A percentile compares a stretch with the other conserved stretches of the same genome.
Evolutionary conservation across 2,888 invertebrate species (phyloP).

Genomic region (Mythimna ferrago): DNA sequence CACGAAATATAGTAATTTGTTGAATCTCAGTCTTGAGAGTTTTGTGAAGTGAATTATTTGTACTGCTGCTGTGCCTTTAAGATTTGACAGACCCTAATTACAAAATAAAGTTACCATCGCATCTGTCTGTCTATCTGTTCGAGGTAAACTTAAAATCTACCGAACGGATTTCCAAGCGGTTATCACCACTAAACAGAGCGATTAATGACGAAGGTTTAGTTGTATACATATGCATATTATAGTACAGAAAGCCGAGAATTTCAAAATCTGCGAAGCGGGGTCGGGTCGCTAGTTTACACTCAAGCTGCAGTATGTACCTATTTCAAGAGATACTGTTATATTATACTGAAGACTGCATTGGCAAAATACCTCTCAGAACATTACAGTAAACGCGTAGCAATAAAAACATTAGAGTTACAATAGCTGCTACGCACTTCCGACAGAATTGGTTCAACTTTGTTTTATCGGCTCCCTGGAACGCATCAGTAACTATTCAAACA

Average conservation of each 20-base stretch:
- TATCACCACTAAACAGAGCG: no score
- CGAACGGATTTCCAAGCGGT: no score
- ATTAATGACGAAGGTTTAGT: no score
- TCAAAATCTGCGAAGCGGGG: no score
- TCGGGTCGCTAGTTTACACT: background rate
- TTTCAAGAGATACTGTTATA: slow-evolving; percentile 12
- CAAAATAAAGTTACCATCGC: no score
- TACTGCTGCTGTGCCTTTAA: slow-evolving; percentile 18
- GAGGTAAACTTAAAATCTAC: no score
- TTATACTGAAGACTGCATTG: slow-evolving; percentile 11
- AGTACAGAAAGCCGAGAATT: no score
- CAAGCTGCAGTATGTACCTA: background rate
- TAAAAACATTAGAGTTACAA: slow-evolving; percentile 22
- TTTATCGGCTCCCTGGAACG: slow-evolving; percentile 17
- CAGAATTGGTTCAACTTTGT: slow-evolving; percentile 24
- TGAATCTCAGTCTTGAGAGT: slow-evolving; percentile 8
- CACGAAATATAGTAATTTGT: slow-evolving; percentile 29
- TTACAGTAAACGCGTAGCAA: slow-evolving; percentile 16
- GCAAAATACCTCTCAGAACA: slow-evolving; percentile 6
- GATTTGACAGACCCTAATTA: slow-evolving; percentile 4
- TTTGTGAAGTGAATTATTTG: background rate
- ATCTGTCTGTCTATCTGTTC: no score
- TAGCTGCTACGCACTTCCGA: slow-evolving; percentile 9
- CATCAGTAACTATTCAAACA: slow-evolving; percentile 46
- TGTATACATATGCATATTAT: no score